These are phyloP conservation scores for Drosophila mimica DNA, from an alignment of 2,888 invertebrate species.

Conservation along the genomic window DNA sequence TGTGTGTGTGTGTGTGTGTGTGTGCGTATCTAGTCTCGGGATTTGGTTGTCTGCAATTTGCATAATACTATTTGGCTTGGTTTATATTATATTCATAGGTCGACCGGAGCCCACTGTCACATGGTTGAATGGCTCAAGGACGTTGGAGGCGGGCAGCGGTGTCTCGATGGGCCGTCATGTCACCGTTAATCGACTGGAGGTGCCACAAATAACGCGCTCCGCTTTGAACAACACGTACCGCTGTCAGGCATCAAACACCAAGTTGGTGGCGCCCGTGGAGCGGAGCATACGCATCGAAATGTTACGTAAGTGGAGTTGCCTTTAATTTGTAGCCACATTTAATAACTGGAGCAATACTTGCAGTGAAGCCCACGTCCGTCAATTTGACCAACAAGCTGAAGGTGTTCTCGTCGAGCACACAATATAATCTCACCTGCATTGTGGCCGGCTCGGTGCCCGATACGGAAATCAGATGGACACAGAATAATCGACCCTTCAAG, in stretches of 20 bases:
- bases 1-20: no score
- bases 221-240: constrained; percentile 94
- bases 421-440: constrained; percentile 92
- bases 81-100: constrained; percentile 86
- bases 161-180: constrained; percentile 90
- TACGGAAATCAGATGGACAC: constrained; percentile 93
- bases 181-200: constrained; percentile 91
- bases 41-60: constrained; percentile 22
- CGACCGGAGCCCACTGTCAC: constrained; percentile 94
- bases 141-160: constrained; percentile 89
- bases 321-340: not conserved
- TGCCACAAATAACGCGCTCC: constrained; percentile 90
- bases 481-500: constrained; percentile 91
- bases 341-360: constrained; percentile 23
- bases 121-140: constrained; percentile 92
- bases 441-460: constrained; percentile 94
- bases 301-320: constrained; percentile 88
- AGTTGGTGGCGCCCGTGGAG: constrained; percentile 93
- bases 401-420: constrained; percentile 91
- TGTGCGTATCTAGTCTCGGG: not conserved
- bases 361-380: constrained; percentile 93
- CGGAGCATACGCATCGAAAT: constrained; percentile 93
- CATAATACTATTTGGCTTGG: constrained; percentile 37
- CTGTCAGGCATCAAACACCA: constrained; percentile 94
- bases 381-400: constrained; percentile 91